Evolutionary conservation across 2,888 invertebrate species (phyloP).

Genomic region (Cephalotes varians): DNA sequence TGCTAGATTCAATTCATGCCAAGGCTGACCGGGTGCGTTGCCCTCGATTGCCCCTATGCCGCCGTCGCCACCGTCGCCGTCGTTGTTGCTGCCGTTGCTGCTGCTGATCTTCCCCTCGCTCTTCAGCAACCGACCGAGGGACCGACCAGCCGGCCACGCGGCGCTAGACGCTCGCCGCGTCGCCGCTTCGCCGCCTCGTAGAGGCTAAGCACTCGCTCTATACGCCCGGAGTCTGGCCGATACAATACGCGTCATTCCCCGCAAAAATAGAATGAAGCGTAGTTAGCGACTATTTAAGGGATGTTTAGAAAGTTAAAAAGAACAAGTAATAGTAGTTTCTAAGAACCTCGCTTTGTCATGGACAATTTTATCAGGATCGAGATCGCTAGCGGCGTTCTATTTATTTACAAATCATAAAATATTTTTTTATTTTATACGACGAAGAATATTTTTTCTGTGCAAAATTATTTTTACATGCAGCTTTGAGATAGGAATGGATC

Average conservation of each 20-base stretch:
- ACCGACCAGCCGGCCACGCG: slow-evolving; percentile 34
- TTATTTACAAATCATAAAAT: slow-evolving; percentile 6
- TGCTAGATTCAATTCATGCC: slow-evolving; percentile 86
- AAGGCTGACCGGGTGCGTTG: slow-evolving; percentile 86
- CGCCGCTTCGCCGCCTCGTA: slow-evolving; percentile 25
- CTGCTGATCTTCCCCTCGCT: slow-evolving; percentile 55
- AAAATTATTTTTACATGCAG: not conserved
- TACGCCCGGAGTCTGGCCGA: slow-evolving; percentile 15
- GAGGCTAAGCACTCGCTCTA: not conserved
- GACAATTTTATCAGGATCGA: slow-evolving; percentile 8
- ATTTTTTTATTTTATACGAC: no score
- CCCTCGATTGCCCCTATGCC: slow-evolving; percentile 85
- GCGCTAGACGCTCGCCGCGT: slow-evolving; percentile 56
- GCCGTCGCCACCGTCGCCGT: slow-evolving; percentile 76
- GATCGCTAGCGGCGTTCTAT: not conserved
- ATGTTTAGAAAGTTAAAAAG: slow-evolving; percentile 13
- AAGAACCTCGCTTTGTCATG: not conserved
- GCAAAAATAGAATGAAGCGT: slow-evolving; percentile 40
- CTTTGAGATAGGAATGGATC: not conserved
- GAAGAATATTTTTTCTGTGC: not conserved
- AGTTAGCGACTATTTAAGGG: slow-evolving; percentile 34
- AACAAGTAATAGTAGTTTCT: slow-evolving; percentile 9
- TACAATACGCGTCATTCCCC: slow-evolving; percentile 26
- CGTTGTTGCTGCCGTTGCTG: slow-evolving; percentile 65
- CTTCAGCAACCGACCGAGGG: not conserved